These are phyloP conservation scores for Rhinolophus sinicus DNA, from an alignment of 2,113 vertebrate species.

Conservation along the genomic window DNA sequence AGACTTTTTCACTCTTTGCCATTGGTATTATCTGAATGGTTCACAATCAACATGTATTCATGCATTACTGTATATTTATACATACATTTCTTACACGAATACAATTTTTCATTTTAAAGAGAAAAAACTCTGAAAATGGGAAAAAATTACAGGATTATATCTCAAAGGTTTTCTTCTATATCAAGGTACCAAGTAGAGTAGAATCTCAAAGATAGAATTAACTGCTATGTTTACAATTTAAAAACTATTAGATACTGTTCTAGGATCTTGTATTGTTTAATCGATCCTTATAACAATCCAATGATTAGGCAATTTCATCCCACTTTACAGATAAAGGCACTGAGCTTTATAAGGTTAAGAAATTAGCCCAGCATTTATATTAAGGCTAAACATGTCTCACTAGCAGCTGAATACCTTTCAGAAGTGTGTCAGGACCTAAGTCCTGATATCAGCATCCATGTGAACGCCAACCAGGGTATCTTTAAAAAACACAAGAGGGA, in stretches of 20 bases:
- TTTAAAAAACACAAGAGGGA: not conserved
- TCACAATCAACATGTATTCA: not conserved
- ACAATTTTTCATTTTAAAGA: slow-evolving; percentile 34
- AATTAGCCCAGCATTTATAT: not conserved
- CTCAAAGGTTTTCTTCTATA: slow-evolving; percentile 23
- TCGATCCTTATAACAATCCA: not conserved
- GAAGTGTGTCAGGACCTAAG: not conserved
- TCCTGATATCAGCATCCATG: not conserved
- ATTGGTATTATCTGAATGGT: not conserved
- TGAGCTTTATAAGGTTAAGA: not conserved
- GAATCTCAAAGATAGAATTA: slow-evolving; percentile 37
- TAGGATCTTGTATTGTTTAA: not conserved
- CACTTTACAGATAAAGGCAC: not conserved
- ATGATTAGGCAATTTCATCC: not conserved
- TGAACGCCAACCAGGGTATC: not conserved
- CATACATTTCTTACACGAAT: not conserved
- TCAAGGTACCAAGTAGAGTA: not conserved
- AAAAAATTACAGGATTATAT: not conserved
- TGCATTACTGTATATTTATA: not conserved
- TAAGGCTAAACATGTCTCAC: not conserved
- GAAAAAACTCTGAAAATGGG: not conserved
- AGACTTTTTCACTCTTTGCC: not conserved
- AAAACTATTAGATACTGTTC: not conserved
- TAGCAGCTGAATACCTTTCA: not conserved
- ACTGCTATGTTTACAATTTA: not conserved